phyloP scores from a whole-genome alignment of 2,113 vertebrate genomes.

The Microcebus murinus region DNA sequence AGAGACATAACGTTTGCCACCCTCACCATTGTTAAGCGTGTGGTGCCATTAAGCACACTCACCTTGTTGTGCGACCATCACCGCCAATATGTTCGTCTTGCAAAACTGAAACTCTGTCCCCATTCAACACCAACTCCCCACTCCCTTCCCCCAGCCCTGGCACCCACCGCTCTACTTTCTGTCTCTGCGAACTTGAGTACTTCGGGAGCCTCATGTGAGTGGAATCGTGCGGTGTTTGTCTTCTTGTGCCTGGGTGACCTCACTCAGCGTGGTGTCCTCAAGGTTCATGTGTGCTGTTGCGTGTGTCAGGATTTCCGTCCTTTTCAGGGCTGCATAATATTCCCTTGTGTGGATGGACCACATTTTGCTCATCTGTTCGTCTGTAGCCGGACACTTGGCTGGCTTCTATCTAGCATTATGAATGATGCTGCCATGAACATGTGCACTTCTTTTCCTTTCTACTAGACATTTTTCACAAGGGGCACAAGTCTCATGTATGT shows the following conservation, averaged over 20 bases:
- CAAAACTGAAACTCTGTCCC: background rate
- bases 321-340: background rate
- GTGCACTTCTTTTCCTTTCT: background rate
- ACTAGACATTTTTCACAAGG: background rate
- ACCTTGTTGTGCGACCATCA: background rate
- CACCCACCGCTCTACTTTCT: background rate
- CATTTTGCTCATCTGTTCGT: background rate
- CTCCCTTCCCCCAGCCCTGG: background rate
- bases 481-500: accelerated
- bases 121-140: background rate
- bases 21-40: background rate
- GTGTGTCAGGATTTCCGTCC: background rate
- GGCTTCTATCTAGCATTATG: background rate
- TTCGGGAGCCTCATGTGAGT: background rate
- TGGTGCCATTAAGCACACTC: background rate
- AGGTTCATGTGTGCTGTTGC: accelerated
- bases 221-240: background rate
- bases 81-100: background rate
- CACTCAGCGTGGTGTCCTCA: accelerated
- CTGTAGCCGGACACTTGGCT: background rate
- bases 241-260: background rate
- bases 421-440: accelerated
- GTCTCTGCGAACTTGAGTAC: background rate
- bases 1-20: background rate
- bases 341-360: accelerated